phyloP scores from a whole-genome alignment of 2,113 vertebrate genomes.

The Harpagus bidentatus region DNA sequence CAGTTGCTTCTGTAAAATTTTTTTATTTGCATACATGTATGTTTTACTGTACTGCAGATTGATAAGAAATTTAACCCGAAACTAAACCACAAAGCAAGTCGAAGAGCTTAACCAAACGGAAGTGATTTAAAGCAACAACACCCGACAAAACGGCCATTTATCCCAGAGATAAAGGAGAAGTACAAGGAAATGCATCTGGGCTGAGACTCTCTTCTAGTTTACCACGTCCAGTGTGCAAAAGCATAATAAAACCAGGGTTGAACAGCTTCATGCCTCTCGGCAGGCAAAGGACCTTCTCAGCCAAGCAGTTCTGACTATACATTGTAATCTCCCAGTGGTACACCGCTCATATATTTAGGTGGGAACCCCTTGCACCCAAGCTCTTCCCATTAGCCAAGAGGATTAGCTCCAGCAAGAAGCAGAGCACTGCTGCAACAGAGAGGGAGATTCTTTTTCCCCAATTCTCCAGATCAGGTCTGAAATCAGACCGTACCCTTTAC shows the following conservation, averaged over 20 bases:
- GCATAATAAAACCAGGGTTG: neutral
- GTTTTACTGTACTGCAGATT: neutral
- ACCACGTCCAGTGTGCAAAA: rapidly evolving
- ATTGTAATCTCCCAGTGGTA: neutral
- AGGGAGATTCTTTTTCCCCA: no score
- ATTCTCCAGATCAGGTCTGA: neutral
- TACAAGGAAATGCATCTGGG: neutral
- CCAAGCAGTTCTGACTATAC: neutral
- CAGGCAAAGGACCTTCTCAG: neutral
- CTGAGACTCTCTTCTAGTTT: neutral
- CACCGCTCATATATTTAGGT: neutral
- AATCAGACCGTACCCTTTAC: neutral
- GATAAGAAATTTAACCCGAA: neutral
- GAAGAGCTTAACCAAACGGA: neutral
- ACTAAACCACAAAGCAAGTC: neutral
- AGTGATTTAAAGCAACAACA: neutral
- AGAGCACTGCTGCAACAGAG: neutral
- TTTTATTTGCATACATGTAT: rapidly evolving
- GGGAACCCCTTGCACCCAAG: neutral
- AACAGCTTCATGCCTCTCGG: neutral
- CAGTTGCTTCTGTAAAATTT: neutral
- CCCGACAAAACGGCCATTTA: neutral
- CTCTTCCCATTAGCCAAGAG: neutral
- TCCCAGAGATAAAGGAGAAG: neutral
- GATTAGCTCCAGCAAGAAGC: neutral